phyloP scores from a whole-genome alignment of 2,113 vertebrate genomes.

The Xenopus borealis region DNA sequence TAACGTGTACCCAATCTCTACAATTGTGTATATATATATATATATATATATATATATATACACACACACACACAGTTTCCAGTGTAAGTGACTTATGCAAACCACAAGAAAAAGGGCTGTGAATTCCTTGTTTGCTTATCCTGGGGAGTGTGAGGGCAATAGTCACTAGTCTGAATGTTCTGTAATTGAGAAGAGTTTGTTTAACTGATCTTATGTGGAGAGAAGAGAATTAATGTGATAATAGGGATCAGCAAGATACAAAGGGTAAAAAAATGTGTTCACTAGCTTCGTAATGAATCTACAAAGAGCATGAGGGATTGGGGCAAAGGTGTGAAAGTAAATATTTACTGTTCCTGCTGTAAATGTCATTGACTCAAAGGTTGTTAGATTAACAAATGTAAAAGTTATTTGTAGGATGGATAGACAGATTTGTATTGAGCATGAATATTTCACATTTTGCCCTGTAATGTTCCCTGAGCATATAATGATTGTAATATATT shows the following conservation, averaged over 20 bases:
- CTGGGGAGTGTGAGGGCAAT: conserved; percentile 10
- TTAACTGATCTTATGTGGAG: conserved; percentile 28
- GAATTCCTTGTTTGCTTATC: conserved; percentile 18
- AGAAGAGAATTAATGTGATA: conserved; percentile 36
- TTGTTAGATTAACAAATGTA: not conserved
- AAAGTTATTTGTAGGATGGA: not conserved
- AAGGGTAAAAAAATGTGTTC: conserved; percentile 24
- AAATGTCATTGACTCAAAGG: conserved; percentile 6
- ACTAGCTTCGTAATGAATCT: conserved; percentile 19
- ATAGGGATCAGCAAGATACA: conserved; percentile 8
- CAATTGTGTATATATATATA: too few relatives aligned
- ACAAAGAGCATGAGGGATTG: conserved; percentile 13
- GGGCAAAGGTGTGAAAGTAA: conserved; percentile 31
- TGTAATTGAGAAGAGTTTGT: conserved; percentile 9
- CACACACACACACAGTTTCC: too few relatives aligned
- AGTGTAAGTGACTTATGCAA: too few relatives aligned
- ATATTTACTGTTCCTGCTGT: conserved; percentile 30
- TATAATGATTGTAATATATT: not conserved
- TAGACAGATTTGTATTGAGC: not conserved
- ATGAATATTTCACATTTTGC: too few relatives aligned
- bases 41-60: too few relatives aligned
- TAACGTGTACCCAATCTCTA: too few relatives aligned
- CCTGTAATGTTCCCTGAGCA: not conserved
- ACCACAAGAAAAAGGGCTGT: conserved; percentile 10
- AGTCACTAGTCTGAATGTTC: conserved; percentile 16